Conservation (phyloP, 1,140 invertebrate genomes). For the Drosophila mauritiana region DNA sequence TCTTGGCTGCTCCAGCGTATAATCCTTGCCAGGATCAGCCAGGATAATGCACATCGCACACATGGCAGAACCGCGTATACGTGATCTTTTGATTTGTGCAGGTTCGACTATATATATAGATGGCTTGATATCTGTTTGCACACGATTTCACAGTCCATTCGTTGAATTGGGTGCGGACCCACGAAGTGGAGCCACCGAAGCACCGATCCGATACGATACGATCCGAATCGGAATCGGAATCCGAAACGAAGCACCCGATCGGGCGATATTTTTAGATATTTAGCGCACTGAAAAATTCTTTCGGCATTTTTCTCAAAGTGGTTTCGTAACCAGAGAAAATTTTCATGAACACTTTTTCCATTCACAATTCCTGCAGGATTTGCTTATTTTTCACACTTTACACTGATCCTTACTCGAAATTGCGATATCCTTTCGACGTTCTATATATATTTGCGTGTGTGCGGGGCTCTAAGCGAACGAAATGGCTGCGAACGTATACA, state of each 20-base stretch:
- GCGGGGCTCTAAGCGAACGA: slow-evolving; percentile 72
- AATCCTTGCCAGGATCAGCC: slow-evolving; percentile 52
- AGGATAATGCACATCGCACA: slow-evolving; percentile 57
- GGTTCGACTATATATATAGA: slow-evolving; percentile 47
- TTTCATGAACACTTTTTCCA: slow-evolving; percentile 63
- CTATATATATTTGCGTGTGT: slow-evolving; percentile 62
- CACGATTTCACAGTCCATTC: slow-evolving; percentile 75
- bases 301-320: slow-evolving; percentile 74
- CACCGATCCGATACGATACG: slow-evolving; percentile 40
- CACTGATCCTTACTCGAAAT: slow-evolving; percentile 65
- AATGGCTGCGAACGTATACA: slow-evolving; percentile 63
- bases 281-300: slow-evolving; percentile 84
- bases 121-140: slow-evolving; percentile 51
- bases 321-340: slow-evolving; percentile 81
- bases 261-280: slow-evolving; percentile 81
- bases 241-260: slow-evolving; percentile 54
- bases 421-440: slow-evolving; percentile 80
- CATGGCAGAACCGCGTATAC: neutral
- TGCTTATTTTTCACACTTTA: slow-evolving; percentile 49
- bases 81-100: slow-evolving; percentile 11
- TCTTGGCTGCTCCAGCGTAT: slow-evolving; percentile 12
- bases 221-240: slow-evolving; percentile 42
- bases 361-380: slow-evolving; percentile 24
- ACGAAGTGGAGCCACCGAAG: slow-evolving; percentile 44
- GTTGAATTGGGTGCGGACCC: slow-evolving; percentile 79